Evolutionary conservation across 2,888 invertebrate species (phyloP), one percentile per base, ranked within the genome.

Genomic region (Oxyteleia sp.): DNA sequence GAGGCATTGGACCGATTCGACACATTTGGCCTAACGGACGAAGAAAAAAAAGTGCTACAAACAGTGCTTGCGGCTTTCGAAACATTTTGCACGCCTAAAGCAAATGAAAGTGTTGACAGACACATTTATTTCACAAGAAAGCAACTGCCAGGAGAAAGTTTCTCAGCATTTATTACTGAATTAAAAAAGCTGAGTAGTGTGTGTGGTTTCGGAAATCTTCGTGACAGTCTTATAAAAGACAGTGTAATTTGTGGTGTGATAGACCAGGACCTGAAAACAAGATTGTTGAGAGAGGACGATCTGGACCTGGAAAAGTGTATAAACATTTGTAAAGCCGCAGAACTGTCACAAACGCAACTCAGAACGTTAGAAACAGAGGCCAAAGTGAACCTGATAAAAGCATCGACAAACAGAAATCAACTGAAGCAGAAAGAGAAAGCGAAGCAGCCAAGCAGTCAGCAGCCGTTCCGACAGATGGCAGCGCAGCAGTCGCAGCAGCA

Each of bases 111-210:
- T 57, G 82, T 87, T 4, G 68, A 81, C 10, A 23, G 79, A 11
- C 85, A 87, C 57, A 93, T 81, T 15, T 86, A 85, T 57, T 69
- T 69, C 29, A 88, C 87, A 86, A 64, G 75, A 71, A 84, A 82
- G 1, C 86, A 87, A 51, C 35, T 51, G 32, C 41, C 41, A 15
- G 74, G 72, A 49, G 87, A 86, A 74, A 51, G 49, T 15, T 87
- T 88, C 32, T 72, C 79, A 0, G 45, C 26, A 20, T 88, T 85
- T 45, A 10, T 88, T 8, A 88, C 87, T n/a, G 86, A 88, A 15
- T 16, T 88, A 5, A 84, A 83, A 59, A 88, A 82, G 18, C 16
- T 85, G 20, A 86, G 85, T 63, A 47, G 18, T 3, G 71, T 71
- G n/a, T 88, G 86, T 85, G 83, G 74, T 15, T 89, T 88, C 49